Evolutionary conservation across 2,797 vertebrate species (phyloP).

Genomic region (Huso huso): DNA sequence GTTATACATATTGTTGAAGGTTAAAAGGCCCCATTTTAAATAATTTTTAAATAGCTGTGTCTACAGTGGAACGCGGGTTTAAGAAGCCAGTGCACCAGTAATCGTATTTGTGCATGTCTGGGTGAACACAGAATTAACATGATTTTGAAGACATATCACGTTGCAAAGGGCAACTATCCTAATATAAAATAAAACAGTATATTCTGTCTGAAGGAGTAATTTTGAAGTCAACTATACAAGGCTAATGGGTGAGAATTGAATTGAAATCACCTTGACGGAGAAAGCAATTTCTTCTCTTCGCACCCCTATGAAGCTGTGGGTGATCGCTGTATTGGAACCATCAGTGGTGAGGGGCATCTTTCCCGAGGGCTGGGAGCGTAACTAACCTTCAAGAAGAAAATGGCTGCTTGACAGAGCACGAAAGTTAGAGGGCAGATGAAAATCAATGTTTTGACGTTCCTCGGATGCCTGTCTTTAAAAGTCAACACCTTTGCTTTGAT

Average conservation of each 20-base stretch:
- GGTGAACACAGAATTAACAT: no score
- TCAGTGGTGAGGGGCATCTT: conserved; percentile 66
- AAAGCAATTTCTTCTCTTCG: conserved; percentile 78
- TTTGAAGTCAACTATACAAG: conserved; percentile 69
- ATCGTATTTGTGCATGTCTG: no score
- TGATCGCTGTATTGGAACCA: conserved; percentile 60
- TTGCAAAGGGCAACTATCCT: conserved; percentile 32
- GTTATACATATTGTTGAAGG: no score
- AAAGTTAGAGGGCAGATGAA: conserved; percentile 53
- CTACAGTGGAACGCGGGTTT: no score
- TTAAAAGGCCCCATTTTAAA: no score
- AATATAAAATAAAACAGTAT: conserved; percentile 54
- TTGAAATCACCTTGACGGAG: conserved; percentile 88
- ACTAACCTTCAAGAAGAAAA: conserved; percentile 60
- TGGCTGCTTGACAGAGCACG: conserved; percentile 47
- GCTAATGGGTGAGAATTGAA: conserved; percentile 96
- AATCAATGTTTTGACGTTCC: conserved; percentile 76
- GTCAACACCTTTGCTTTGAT: conserved; percentile 55
- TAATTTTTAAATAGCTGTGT: no score
- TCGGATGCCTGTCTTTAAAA: conserved; percentile 66
- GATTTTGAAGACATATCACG: no score
- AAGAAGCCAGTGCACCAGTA: no score
- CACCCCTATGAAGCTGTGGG: conserved; percentile 68
- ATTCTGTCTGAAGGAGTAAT: conserved; percentile 62
- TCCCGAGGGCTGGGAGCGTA: conserved; percentile 61